phyloP scores from a whole-genome alignment of 2,888 invertebrate genomes.

The Laspeyria flexula region DNA sequence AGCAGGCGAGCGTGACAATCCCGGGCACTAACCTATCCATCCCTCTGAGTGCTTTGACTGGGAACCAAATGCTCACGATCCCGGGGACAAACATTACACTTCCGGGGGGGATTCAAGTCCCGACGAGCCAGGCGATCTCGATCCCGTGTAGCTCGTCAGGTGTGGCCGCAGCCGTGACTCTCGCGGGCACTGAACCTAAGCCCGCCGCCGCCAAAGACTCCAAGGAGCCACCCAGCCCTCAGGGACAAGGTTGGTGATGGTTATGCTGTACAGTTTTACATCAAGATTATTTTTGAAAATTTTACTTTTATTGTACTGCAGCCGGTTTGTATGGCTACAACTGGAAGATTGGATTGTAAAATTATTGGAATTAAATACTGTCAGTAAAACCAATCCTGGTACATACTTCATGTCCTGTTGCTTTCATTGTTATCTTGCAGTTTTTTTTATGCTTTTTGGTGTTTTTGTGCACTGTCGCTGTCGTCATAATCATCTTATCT shows the following conservation, averaged over 20 bases:
- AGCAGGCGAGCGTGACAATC: conserved; percentile 85
- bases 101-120: conserved; percentile 59
- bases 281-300: conserved; percentile 3
- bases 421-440: conserved; percentile 54
- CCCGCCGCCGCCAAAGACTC: conserved; percentile 80
- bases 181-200: conserved; percentile 44
- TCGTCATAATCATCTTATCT: conserved; percentile 21
- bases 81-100: conserved; percentile 84
- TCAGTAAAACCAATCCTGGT: conserved; percentile 17
- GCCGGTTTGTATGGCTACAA: background rate
- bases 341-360: background rate
- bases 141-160: conserved; percentile 61
- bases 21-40: conserved; percentile 88
- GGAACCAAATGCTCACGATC: conserved; percentile 83
- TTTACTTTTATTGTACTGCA: background rate
- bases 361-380: background rate
- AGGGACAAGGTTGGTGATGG: conserved; percentile 73
- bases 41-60: conserved; percentile 80
- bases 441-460: conserved; percentile 65
- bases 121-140: conserved; percentile 59
- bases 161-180: conserved; percentile 49
- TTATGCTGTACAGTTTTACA: conserved; percentile 14
- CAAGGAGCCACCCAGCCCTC: conserved; percentile 58
- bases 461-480: conserved; percentile 53
- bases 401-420: conserved; percentile 49